Evolutionary conservation across 30 jellyfish, hydroid and myxozoan species (phyloP).

Genomic region (Hydractinia echinata): DNA sequence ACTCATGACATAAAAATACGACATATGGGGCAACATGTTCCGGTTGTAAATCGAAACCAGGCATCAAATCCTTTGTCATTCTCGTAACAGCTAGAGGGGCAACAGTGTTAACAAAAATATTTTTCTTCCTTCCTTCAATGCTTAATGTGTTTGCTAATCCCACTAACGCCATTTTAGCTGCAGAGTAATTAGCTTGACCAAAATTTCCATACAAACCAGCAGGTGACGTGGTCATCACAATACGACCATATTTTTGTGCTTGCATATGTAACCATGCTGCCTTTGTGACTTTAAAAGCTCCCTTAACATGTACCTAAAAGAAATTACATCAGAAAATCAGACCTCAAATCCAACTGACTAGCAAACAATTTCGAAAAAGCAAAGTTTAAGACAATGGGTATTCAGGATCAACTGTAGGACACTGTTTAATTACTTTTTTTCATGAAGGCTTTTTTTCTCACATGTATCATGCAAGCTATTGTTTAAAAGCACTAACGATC

Average conservation of each 20-base stretch:
- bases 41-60: slow-evolving; percentile 67
- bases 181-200: slow-evolving; percentile 94
- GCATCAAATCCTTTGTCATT: slow-evolving; percentile 72
- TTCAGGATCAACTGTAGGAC: too few relatives aligned
- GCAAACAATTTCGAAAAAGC: neutral
- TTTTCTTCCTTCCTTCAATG: slow-evolving; percentile 60
- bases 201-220: slow-evolving; percentile 87
- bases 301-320: slow-evolving; percentile 75
- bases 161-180: slow-evolving; percentile 86
- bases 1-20: slow-evolving; percentile 75
- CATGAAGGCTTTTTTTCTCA: too few relatives aligned
- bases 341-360: neutral
- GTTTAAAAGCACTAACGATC: too few relatives aligned
- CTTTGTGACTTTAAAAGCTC: slow-evolving; percentile 78
- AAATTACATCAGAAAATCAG: neutral
- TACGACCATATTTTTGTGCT: slow-evolving; percentile 70
- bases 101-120: slow-evolving; percentile 60
- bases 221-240: slow-evolving; percentile 82
- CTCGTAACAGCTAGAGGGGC: slow-evolving; percentile 94
- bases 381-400: too few relatives aligned
- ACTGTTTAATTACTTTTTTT: too few relatives aligned
- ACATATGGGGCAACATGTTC: slow-evolving; percentile 86
- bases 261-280: slow-evolving; percentile 94
- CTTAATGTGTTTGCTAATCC: slow-evolving; percentile 81
- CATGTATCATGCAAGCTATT: too few relatives aligned